Conservation (phyloP, 2,113 vertebrate species). For the Symphodus melops region DNA sequence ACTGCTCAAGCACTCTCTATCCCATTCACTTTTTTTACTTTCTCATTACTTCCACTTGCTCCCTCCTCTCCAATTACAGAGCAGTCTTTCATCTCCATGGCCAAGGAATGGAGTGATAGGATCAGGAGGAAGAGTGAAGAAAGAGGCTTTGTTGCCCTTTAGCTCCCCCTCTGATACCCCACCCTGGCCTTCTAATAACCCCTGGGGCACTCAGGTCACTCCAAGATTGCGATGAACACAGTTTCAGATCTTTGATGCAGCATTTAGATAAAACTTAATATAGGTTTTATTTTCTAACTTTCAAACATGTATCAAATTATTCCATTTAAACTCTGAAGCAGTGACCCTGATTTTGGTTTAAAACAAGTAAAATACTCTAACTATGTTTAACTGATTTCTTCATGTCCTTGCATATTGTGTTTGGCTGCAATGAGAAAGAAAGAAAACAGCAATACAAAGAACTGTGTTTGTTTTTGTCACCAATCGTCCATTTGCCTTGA, state of each 20-base stretch:
- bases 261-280: neutral
- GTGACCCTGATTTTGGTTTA: too few species aligned
- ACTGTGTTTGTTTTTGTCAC: neutral
- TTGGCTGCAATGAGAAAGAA: too few species aligned
- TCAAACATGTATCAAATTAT: too few species aligned
- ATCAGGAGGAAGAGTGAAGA: conserved; percentile 84
- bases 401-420: too few species aligned
- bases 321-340: too few species aligned
- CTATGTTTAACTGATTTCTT: too few species aligned
- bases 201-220: conserved; percentile 67
- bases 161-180: conserved; percentile 57
- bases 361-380: too few species aligned
- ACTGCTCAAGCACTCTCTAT: conserved; percentile 69
- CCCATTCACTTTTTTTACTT: conserved; percentile 55
- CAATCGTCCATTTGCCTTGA: conserved; percentile 34
- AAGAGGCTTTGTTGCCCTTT: conserved; percentile 81
- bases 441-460: neutral
- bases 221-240: conserved; percentile 44
- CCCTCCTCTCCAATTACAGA: conserved; percentile 81
- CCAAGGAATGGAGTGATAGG: conserved; percentile 84
- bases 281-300: too few species aligned
- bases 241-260: conserved; percentile 31
- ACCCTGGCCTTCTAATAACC: conserved; percentile 76
- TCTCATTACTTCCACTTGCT: conserved; percentile 81
- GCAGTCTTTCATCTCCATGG: conserved; percentile 82